Evolutionary conservation across 2,888 invertebrate genomes (phyloP).

Genomic region (Melieria crassipennis): DNA sequence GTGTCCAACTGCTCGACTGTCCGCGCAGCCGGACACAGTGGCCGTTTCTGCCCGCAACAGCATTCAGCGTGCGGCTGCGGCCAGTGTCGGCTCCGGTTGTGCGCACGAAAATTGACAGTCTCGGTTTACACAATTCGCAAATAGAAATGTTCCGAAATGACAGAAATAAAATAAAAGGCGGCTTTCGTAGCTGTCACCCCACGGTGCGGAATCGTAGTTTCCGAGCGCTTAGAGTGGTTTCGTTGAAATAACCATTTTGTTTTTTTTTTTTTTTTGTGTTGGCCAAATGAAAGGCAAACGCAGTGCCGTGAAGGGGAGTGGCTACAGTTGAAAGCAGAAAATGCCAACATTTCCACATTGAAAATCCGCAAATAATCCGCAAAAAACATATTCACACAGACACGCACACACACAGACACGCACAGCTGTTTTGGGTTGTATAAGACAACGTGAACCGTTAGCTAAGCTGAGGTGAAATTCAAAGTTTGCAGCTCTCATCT

Average conservation of each 20-base stretch:
- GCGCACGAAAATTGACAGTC: slow-evolving; percentile 12
- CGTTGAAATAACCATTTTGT: slow-evolving; percentile 35
- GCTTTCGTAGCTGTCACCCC: too few species aligned
- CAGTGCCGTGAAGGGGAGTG: neutral
- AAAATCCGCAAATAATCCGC: slow-evolving; percentile 11
- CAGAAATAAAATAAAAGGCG: too few species aligned
- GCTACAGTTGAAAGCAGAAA: neutral
- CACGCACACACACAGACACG: neutral
- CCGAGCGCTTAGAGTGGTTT: slow-evolving; percentile 17
- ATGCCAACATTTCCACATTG: neutral
- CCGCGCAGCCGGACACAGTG: slow-evolving; percentile 8
- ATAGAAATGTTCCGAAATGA: too few species aligned
- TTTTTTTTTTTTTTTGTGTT: neutral
- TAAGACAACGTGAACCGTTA: neutral
- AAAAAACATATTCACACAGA: neutral
- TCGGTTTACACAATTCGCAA: slow-evolving; percentile 8
- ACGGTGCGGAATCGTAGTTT: neutral
- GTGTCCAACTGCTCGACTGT: slow-evolving; percentile 19
- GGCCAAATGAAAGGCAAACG: slow-evolving; percentile 4
- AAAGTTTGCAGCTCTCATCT: too few species aligned
- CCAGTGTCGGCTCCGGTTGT: neutral
- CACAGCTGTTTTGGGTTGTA: neutral
- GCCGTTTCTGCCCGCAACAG: too few species aligned
- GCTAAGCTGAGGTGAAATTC: slow-evolving; percentile 1
- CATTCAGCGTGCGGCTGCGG: too few species aligned